Evolutionary conservation across 2,888 invertebrate genomes (phyloP).

Genomic region (Crocallis elinguaria): DNA sequence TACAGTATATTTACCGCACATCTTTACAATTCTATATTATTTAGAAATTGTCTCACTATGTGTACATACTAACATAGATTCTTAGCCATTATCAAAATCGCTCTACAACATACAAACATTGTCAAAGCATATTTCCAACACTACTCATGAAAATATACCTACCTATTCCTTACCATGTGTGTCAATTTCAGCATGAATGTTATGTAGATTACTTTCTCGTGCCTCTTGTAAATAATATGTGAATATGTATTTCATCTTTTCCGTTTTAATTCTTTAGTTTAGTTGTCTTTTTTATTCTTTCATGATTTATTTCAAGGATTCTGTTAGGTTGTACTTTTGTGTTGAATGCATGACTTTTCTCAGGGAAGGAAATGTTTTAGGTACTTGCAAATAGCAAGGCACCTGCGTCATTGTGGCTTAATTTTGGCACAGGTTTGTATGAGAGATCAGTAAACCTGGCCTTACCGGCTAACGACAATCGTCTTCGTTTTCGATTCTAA

Average conservation of each 20-base stretch:
- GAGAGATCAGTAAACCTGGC: too few species aligned
- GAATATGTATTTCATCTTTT: conserved; percentile 18
- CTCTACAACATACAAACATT: conserved; percentile 17
- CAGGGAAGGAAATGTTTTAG: too few species aligned
- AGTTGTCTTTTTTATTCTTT: neutral
- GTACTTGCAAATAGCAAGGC: too few species aligned
- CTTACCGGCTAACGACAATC: too few species aligned
- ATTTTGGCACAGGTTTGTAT: too few species aligned
- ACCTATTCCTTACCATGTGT: conserved; percentile 4
- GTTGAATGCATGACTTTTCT: too few species aligned
- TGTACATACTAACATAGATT: neutral
- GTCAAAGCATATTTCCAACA: neutral
- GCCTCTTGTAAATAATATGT: conserved; percentile 29
- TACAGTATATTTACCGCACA: conserved; percentile 4
- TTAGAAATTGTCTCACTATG: neutral
- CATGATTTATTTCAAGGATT: too few species aligned
- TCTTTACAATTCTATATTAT: neutral
- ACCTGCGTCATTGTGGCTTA: too few species aligned
- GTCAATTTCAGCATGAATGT: conserved; percentile 32
- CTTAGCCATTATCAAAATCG: neutral
- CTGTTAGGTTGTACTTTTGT: too few species aligned
- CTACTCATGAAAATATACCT: conserved; percentile 14
- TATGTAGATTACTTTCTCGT: conserved; percentile 36
- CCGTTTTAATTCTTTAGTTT: conserved; percentile 6
- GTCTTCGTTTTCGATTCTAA: too few species aligned